Base-by-base conservation (phyloP, 2,888 invertebrate genomes). In the Morpho helenor region DNA sequence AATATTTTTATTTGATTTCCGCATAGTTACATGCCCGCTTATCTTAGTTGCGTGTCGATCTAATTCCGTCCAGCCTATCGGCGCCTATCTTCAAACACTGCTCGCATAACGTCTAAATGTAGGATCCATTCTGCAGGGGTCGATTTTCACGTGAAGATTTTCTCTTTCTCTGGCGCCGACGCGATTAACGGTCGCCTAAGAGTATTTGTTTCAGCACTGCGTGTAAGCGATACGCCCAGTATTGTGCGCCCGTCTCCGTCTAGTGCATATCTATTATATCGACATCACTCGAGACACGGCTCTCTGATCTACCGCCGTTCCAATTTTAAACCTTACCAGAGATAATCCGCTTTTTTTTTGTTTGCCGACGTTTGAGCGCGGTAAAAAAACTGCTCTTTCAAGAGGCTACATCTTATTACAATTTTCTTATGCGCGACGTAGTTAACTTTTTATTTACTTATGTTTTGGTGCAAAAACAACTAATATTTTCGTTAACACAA, bases 201-300 rank as follows among this genome's bases (percentile, higher is more conserved):
- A 76, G 84, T 84, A 82, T 87, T 81, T 82, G 86, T 87, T 87
- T 82, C 84, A 80, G 76, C 74, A 74, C 79, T 75, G 76, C 75
- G 76, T 85, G 87, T 87, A 89, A 84, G 75, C 80, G 87, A 89
- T 85, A 88, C 77, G 76, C 74, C 70, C 75, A 71, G 80, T 82
- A 84, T 84, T 87, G 87, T 87, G 78, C 78, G 79, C 73, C 76
- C 68, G 68, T 76, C 77, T 82, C 78, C 84, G 87, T 88, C 87
- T 87, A 86, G 80, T 86, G 87, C 85, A 73, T 83, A 84, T 83
- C 84, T 86, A 84, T 83, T 84, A 84, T 84, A 84, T 79, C 77
- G 80, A 75, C 80, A 82, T 77, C 77, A 71, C 73, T 77, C 74
- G 77, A 82, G 78, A 75, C 75, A 73, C 77, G 75, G 78, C 75